A percentile compares a stretch with the other conserved stretches of the same genome.
Conservation (phyloP, 2,113 vertebrate genomes). For the Pterocles orientalis region DNA sequence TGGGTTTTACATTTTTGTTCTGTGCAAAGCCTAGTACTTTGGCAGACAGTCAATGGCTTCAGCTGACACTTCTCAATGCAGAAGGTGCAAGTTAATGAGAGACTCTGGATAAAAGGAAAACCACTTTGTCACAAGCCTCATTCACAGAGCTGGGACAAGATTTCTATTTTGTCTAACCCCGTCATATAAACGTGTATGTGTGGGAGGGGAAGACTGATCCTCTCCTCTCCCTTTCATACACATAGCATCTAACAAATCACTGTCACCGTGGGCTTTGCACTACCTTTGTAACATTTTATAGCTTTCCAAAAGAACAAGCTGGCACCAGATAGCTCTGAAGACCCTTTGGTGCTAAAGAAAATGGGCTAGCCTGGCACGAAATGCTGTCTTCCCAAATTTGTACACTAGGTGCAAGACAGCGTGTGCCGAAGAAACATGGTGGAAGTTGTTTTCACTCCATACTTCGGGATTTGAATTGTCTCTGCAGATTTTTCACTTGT, state of each 20-base stretch:
- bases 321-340: neutral
- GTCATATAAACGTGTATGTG: neutral
- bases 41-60: conserved; percentile 52
- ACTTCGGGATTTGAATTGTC: neutral
- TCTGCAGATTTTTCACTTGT: neutral
- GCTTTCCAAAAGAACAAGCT: conserved; percentile 20
- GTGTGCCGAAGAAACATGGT: neutral
- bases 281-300: conserved; percentile 4
- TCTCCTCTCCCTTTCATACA: neutral
- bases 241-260: neutral
- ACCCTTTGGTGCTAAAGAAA: neutral
- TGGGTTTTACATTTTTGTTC: conserved; percentile 16
- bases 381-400: neutral
- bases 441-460: neutral
- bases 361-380: neutral
- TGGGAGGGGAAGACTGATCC: conserved; percentile 26
- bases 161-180: conserved; percentile 40
- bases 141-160: conserved; percentile 1
- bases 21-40: conserved; percentile 22
- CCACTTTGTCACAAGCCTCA: conserved; percentile 20
- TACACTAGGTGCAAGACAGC: neutral
- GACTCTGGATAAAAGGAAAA: conserved; percentile 27
- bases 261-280: neutral
- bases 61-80: conserved; percentile 46
- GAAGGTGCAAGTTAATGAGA: conserved; percentile 59